Percentiles rank a stretch among this genome's conserved stretches.
phyloP scores from a whole-genome alignment of 2,797 vertebrate species.

The Argyrosomus regius region DNA sequence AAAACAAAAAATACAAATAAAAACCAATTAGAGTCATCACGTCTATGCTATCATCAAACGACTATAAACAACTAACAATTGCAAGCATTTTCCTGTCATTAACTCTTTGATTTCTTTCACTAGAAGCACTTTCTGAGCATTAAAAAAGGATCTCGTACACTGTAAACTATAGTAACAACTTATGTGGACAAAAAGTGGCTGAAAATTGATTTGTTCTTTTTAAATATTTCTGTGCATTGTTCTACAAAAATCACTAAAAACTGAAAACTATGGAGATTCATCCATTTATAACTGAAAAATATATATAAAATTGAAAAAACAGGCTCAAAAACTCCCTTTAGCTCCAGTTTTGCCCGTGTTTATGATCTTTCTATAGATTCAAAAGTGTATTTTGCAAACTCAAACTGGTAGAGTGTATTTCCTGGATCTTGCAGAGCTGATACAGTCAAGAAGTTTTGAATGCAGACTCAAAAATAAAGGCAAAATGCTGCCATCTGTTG shows the following conservation, averaged over 20 bases:
- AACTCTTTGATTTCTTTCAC: not conserved
- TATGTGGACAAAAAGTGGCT: not conserved
- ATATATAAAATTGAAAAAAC: not conserved
- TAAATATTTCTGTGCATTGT: too few relatives aligned
- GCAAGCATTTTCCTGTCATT: too few relatives aligned
- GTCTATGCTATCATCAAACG: too few relatives aligned
- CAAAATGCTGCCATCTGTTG: slow-evolving; percentile 48
- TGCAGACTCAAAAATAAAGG: not conserved
- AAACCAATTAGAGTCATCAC: too few relatives aligned
- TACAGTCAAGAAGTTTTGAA: not conserved
- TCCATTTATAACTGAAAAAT: too few relatives aligned
- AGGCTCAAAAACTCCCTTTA: not conserved
- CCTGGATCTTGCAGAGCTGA: not conserved
- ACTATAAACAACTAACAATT: not conserved
- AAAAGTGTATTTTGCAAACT: not conserved
- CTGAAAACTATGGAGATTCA: not conserved
- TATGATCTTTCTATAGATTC: not conserved
- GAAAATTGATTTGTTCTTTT: not conserved
- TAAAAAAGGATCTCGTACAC: not conserved
- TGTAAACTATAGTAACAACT: not conserved
- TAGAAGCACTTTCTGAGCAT: not conserved
- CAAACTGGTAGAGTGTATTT: not conserved
- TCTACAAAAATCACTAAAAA: not conserved
- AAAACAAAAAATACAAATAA: too few relatives aligned
- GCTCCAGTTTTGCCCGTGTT: not conserved